A percentile compares a stretch with the other conserved stretches of the same genome.
Evolutionary conservation across 1,140 invertebrate genomes (phyloP).

Genomic region (Papilio machaon): DNA sequence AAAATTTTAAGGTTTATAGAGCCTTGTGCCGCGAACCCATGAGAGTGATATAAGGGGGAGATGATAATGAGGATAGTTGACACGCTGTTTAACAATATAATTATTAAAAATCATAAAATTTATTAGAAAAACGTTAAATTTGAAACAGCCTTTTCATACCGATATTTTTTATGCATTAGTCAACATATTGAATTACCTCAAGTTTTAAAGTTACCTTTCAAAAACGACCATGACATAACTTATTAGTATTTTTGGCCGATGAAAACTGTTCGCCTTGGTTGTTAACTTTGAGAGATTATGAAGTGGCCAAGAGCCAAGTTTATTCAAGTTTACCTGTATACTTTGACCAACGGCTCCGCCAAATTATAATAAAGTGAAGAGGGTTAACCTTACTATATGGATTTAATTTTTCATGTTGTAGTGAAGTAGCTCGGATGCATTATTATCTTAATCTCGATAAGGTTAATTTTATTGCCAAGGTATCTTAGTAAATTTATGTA

Average conservation of each 20-base stretch:
- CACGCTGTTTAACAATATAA: too few species aligned
- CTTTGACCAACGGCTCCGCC: neutral
- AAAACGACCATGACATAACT: constrained; percentile 22
- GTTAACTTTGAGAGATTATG: neutral
- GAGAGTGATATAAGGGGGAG: too few species aligned
- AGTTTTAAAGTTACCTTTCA: constrained; percentile 16
- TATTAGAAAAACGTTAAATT: too few species aligned
- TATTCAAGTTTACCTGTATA: neutral
- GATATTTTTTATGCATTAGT: neutral
- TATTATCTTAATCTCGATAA: neutral
- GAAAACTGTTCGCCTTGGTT: neutral
- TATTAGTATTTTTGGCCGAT: constrained; percentile 24
- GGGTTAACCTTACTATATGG: neutral
- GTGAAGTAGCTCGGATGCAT: neutral
- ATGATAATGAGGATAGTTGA: too few species aligned
- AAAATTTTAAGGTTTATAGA: too few species aligned
- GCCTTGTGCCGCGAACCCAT: too few species aligned
- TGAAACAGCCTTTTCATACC: too few species aligned
- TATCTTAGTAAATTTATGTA: neutral
- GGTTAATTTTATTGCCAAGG: neutral
- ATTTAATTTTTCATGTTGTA: neutral
- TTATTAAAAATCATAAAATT: too few species aligned
- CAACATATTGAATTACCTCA: neutral
- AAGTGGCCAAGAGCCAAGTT: neutral
- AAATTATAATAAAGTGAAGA: neutral